These are phyloP conservation scores for Hemaris fuciformis DNA, from an alignment of 2,888 invertebrate species.

Conservation along the genomic window DNA sequence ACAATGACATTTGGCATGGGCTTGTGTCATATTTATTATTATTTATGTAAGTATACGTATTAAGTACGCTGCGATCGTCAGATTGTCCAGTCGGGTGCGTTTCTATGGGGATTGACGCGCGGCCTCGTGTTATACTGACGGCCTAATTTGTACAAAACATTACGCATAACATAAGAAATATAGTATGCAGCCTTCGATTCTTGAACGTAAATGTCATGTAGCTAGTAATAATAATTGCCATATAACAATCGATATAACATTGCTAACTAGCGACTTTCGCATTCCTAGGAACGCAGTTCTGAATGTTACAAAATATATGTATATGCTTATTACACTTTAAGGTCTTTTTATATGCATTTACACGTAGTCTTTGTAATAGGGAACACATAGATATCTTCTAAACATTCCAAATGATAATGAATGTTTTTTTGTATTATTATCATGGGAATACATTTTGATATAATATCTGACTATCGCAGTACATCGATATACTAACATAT, in stretches of 20 bases:
- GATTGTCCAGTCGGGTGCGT: conserved; percentile 32
- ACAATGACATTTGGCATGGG: conserved; percentile 73
- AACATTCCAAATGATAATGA: conserved; percentile 34
- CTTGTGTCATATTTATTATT: conserved; percentile 71
- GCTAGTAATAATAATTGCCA: neutral
- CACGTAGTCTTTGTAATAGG: conserved; percentile 13
- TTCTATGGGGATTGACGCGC: conserved; percentile 11
- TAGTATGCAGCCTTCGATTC: neutral
- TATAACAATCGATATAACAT: neutral
- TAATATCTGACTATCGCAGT: conserved; percentile 64
- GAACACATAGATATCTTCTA: conserved; percentile 33
- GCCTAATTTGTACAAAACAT: conserved; percentile 7
- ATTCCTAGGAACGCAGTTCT: neutral
- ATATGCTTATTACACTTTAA: neutral
- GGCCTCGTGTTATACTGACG: conserved; percentile 14
- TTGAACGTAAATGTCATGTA: neutral
- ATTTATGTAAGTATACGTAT: conserved; percentile 67
- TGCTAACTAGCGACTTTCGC: neutral
- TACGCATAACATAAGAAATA: neutral
- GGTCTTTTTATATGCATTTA: conserved; percentile 5
- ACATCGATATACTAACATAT: conserved; percentile 40
- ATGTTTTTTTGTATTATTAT: neutral
- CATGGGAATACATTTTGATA: neutral
- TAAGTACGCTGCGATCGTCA: conserved; percentile 68
- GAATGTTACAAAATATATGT: neutral